These are phyloP conservation scores for Festucalex cinctus DNA, from an alignment of 2,113 vertebrate species.

Conservation along the genomic window DNA sequence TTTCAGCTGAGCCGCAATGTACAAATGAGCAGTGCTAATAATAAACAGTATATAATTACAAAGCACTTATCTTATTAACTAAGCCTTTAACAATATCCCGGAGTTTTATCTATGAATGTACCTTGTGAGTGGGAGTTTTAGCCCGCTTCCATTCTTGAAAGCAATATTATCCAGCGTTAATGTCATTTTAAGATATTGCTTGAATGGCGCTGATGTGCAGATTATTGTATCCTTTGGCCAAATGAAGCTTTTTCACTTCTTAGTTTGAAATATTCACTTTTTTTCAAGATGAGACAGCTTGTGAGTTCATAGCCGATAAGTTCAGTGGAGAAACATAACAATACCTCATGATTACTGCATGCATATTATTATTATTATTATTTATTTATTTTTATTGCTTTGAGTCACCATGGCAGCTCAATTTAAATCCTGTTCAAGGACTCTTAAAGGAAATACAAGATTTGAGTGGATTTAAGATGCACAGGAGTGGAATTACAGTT, in stretches of 20 bases:
- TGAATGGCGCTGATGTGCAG: not conserved
- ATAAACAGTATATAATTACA: slow-evolving; percentile 14
- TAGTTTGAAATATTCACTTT: not conserved
- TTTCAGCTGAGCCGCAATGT: slow-evolving; percentile 9
- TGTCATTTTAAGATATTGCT: not conserved
- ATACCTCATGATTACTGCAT: slow-evolving; percentile 11
- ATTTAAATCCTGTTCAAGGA: slow-evolving; percentile 36
- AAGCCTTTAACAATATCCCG: not conserved
- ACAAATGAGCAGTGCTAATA: slow-evolving; percentile 4
- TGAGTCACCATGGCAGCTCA: slow-evolving; percentile 18
- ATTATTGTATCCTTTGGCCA: not conserved
- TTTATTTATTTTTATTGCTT: slow-evolving; percentile 4
- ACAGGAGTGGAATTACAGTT: slow-evolving; percentile 11
- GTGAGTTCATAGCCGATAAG: slow-evolving; percentile 7
- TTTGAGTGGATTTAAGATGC: slow-evolving; percentile 30
- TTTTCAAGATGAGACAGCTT: slow-evolving; percentile 2
- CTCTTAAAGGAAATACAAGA: slow-evolving; percentile 13
- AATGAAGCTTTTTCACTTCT: not conserved
- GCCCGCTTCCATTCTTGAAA: not conserved
- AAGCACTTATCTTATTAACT: slow-evolving; percentile 13
- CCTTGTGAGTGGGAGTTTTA: not conserved
- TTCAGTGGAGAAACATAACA: slow-evolving; percentile 11
- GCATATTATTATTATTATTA: slow-evolving; percentile 10
- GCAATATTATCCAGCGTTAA: not conserved
- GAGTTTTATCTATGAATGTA: not conserved